A percentile compares a stretch with the other conserved stretches of the same genome.
phyloP scores from a whole-genome alignment of 2,888 invertebrate genomes.

The Carabus problematicus region DNA sequence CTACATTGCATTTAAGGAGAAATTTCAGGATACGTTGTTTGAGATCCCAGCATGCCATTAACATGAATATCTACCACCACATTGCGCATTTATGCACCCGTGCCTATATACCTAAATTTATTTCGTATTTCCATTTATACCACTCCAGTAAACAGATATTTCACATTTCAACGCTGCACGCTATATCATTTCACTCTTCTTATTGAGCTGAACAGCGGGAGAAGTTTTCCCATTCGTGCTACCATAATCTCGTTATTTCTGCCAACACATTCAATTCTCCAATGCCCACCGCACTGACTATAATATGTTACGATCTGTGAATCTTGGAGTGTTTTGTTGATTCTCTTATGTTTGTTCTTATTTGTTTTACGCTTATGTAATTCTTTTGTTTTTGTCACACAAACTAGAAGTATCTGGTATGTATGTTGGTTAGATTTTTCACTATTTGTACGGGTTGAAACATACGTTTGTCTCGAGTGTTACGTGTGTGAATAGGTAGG shows the following conservation, averaged over 20 bases:
- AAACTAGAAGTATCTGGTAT: too few relatives aligned
- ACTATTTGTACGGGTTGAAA: not conserved
- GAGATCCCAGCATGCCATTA: too few relatives aligned
- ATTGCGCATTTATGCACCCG: too few relatives aligned
- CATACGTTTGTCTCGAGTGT: not conserved
- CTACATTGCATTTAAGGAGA: too few relatives aligned
- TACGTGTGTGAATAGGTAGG: conserved; percentile 1
- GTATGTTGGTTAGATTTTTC: not conserved
- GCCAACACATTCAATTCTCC: not conserved
- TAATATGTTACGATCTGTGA: conserved; percentile 6
- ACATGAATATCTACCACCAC: too few relatives aligned
- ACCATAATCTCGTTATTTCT: not conserved
- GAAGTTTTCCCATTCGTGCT: not conserved
- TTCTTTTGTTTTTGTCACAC: conserved; percentile 4
- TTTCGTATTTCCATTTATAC: too few relatives aligned
- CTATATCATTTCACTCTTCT: not conserved
- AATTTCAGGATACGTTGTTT: too few relatives aligned
- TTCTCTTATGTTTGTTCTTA: not conserved
- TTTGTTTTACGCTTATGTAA: not conserved
- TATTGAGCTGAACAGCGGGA: not conserved
- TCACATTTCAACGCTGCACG: not conserved
- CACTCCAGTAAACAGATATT: not conserved
- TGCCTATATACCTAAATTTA: too few relatives aligned
- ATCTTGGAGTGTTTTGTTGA: conserved; percentile 3
- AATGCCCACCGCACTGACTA: not conserved